These are phyloP conservation scores for Campoplex nolae DNA, from an alignment of 2,888 invertebrate species.

Conservation along the genomic window DNA sequence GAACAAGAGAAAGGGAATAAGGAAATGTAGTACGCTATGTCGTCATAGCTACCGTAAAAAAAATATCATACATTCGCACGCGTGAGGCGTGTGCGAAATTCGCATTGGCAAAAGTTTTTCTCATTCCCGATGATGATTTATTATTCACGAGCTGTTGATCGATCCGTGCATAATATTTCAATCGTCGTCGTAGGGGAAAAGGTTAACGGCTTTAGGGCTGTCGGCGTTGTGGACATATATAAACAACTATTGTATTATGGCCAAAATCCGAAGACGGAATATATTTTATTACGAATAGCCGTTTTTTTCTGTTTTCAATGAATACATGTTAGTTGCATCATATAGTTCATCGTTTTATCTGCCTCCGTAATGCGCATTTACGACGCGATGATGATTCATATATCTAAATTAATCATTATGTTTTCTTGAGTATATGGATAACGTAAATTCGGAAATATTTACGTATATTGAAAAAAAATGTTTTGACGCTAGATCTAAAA, in stretches of 20 bases:
- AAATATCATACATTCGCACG: slow-evolving; percentile 1
- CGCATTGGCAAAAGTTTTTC: slow-evolving; percentile 33
- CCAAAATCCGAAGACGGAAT: neutral
- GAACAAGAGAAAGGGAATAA: neutral
- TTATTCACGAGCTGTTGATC: slow-evolving; percentile 66
- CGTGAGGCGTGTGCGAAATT: neutral
- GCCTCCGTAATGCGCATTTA: no score
- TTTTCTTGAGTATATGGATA: neutral
- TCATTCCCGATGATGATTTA: slow-evolving; percentile 47
- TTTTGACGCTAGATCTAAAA: no score
- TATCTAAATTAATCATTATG: no score
- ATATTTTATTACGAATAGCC: no score
- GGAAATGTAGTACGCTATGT: slow-evolving; percentile 14
- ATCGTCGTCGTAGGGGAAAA: neutral
- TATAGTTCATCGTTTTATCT: neutral
- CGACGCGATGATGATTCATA: no score
- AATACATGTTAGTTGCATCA: neutral
- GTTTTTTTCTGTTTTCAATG: no score
- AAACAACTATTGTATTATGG: neutral
- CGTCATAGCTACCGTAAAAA: slow-evolving; percentile 47
- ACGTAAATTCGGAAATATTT: neutral
- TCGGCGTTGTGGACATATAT: neutral
- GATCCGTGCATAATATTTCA: slow-evolving; percentile 10
- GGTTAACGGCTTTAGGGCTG: neutral
- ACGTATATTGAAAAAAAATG: no score